Evolutionary conservation across 2,888 invertebrate genomes (phyloP), one percentile per base, ranked within the genome.

Genomic region (Apotomis betuletana): DNA sequence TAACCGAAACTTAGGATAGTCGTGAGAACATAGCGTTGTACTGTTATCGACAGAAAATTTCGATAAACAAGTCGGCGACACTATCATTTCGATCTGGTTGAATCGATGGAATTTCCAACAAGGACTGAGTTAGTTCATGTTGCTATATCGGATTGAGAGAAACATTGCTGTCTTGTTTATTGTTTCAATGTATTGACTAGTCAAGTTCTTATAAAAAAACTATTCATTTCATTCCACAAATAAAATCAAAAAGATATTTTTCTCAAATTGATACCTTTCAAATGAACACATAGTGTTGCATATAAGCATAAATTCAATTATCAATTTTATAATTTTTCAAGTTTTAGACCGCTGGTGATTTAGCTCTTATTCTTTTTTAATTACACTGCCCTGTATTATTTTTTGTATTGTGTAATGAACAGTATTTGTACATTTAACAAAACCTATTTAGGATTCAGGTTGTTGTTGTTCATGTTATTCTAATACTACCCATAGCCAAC

Each of bases 41-140:
- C 59, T 27, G 51, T 69, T 74, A 75, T 74, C 75, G 72, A 68
- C 61, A 72, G 59, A 62, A 72, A 57, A 58, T 73, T 64, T 69
- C 74, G 74, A 73, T 73, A 70, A 70, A 74, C 70, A 70, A 70
- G 70, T 70, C 12, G 9, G 6, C 58, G 67, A n/a, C 58, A 41
- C 69, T 74, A 71, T 74, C 71, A 44, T 46, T 49, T n/a, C 51
- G 46, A 75, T 69, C 69, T 81, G 80, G 78, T 81, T 78, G 80
- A 74, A 74, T 74, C 77, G 78, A 76, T 77, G 77, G 77, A 79
- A 81, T 79, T 80, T 80, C 78, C 41, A 63, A 74, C 75, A 69
- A 69, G 74, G 74, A 74, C 71, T 71, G 72, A 69, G 72, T 75
- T 78, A 79, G 75, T 74, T 60, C 77, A 79, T 80, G 78, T 78